These are phyloP conservation scores for Pycnonotus jocosus DNA, from an alignment of 2,113 vertebrate species.

Conservation along the genomic window DNA sequence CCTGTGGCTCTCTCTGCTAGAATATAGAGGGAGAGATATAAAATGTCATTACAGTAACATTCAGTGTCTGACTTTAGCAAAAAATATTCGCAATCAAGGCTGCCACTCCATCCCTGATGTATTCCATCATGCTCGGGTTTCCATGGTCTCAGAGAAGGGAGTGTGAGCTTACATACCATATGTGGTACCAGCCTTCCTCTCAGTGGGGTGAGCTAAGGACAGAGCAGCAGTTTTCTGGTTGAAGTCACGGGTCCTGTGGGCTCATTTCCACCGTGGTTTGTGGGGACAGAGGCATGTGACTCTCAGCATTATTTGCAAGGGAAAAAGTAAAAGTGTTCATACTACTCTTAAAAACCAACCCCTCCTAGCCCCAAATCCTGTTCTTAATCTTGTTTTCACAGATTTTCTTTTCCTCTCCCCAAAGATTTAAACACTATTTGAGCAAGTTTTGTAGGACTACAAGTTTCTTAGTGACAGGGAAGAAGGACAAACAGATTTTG, in stretches of 20 bases:
- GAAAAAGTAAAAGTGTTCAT: not conserved
- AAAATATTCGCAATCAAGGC: conserved; percentile 40
- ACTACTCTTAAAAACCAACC: not conserved
- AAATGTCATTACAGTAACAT: conserved; percentile 58
- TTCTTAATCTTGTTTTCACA: not conserved
- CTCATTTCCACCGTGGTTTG: conserved; percentile 14
- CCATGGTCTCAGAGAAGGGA: conserved; percentile 3
- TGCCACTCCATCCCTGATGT: conserved; percentile 26
- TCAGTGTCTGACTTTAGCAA: conserved; percentile 33
- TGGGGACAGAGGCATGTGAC: conserved; percentile 2
- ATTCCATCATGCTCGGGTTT: conserved; percentile 8
- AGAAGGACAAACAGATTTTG: not conserved
- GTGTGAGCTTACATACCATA: conserved; percentile 4
- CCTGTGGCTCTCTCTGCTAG: conserved; percentile 87
- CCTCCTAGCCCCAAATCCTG: not conserved
- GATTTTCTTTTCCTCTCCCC: not conserved
- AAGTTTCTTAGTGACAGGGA: not conserved
- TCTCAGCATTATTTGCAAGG: not conserved
- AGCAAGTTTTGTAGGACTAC: not conserved
- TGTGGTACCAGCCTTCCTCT: not conserved
- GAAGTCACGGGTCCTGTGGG: conserved; percentile 14
- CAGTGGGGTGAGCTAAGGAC: conserved; percentile 25
- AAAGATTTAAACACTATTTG: not conserved
- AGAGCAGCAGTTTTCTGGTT: not conserved
- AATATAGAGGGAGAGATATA: conserved; percentile 50